Evolutionary conservation across 2,113 vertebrate species (phyloP), one percentile per base, ranked within the genome.

Genomic region (Phaethon lepturus): DNA sequence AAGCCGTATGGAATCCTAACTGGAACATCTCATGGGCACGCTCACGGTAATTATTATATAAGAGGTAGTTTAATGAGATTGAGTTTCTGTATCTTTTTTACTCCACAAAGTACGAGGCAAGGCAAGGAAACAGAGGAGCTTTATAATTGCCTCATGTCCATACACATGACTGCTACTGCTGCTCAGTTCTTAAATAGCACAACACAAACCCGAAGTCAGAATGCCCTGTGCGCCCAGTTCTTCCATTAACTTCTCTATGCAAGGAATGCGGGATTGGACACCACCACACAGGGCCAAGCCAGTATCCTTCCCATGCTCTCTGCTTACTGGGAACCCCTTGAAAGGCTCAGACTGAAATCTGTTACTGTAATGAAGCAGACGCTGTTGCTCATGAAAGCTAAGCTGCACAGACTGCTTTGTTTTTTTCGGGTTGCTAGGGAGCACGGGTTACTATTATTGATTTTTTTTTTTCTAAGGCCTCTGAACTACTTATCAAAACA

Each of bases 401-500:
- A 40, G 28, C 84, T 79, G 66, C 71, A 40, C 42, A 24, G 80
- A 38, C 58, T 72, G 91, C 80, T 94, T 87, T 96, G 91, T 96
- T 94, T 94, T 95, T 83, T 80, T 33, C 67, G 84, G 77, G 96
- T 97, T 97, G 94, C 94, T 96, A 96, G 63, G 86, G 74, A 96
- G 89, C 80, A 35, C 86, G 62, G 47, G 93, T 94, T 97, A 89
- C 89, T 94, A 91, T 91, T 89, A 94, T 33, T 76, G 87, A 67
- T 72, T 73, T 90, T 81, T 91, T 89, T 47, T 47, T 93, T 96
- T 77, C 75, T 59, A 71, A 95, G 91, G 89, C 35, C 69, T 94
- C 89, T 73, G 73, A 94, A 94, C 73, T 64, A 81, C 91, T 94
- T 95, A 95, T 40, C 93, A 89, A 95, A 97, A 97, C 93, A 96